Base-by-base conservation (phyloP, 1,140 invertebrate genomes). In the Phenacoccus solenopsis region DNA sequence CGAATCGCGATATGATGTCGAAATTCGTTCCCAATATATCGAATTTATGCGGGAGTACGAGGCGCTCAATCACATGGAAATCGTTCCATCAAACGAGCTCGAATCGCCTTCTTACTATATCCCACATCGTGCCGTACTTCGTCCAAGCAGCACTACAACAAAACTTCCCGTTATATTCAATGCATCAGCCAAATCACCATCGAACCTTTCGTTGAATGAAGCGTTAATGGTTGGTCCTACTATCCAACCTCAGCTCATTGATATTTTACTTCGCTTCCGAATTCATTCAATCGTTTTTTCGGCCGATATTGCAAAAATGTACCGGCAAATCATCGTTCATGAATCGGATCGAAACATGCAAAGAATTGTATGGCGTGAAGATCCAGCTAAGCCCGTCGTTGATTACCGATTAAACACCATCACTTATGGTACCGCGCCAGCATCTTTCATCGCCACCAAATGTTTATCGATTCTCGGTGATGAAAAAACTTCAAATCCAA, bases 1-100 rank as follows among this genome's bases (percentile, higher is more conserved):
- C 5, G 38, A 49, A 16, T n/a, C 12, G 13, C 16, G 38, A 4
- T n/a, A 16, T 9, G 75, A 91, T 88, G 69, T 86, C 2, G 12
- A 13, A 7, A 32, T 24, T n/a, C 64, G 22, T 5, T 22, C 30
- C 10, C 12, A 22, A 0, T 78, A 78, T 69, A 12, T 68, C 0
- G 32, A 73, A 9, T 77, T 78, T 56, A 76, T 78, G 73, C 61
- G 71, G 13, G 77, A 77, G 35, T 76, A 78, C 70, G 12, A 70
- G 28, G 56, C 69, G 0, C 22, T 74, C 20, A 71, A 74, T 12
- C 74, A 76, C 61, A 77, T 78, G 75, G 13, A 28, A 5, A 30
- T 69, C 0, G 27, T 56, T 7, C 20, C 10, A 21, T 16, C 32
- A 16, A 49, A 49, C 16, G 38, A 49, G 3, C 12, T 16, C 16